A percentile compares a stretch with the other conserved stretches of the same genome.
phyloP scores from a whole-genome alignment of 2,113 vertebrate species.

The Antennarius striatus region DNA sequence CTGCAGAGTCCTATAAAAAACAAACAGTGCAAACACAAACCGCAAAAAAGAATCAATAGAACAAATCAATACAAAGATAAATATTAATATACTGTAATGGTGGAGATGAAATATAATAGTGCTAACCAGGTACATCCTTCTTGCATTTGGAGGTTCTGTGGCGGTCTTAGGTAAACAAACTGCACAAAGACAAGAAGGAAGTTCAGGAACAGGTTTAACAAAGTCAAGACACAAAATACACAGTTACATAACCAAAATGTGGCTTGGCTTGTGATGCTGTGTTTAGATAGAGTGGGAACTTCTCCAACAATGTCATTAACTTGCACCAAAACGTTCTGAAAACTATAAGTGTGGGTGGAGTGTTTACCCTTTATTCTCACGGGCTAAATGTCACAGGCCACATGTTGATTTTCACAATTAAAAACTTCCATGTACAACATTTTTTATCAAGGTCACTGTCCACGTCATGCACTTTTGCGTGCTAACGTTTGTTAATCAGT shows the following conservation, averaged over 20 bases:
- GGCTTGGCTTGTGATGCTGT: background rate
- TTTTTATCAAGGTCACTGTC: background rate
- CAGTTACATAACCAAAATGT: background rate
- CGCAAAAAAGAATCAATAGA: background rate
- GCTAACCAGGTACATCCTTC: slow-evolving; percentile 55
- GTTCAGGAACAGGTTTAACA: background rate
- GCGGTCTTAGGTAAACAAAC: slow-evolving; percentile 78
- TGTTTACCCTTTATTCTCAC: too few species aligned
- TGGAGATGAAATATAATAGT: slow-evolving; percentile 1
- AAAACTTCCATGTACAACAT: background rate
- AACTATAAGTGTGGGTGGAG: too few species aligned
- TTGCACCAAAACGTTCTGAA: too few species aligned
- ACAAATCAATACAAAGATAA: background rate
- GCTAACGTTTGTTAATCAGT: background rate
- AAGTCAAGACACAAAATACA: background rate
- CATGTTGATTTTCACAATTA: too few species aligned
- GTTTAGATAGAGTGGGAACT: background rate
- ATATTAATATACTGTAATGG: slow-evolving; percentile 4
- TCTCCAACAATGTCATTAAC: background rate
- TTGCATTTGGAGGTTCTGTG: slow-evolving; percentile 34
- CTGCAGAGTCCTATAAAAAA: slow-evolving; percentile 47
- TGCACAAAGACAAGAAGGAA: slow-evolving; percentile 44
- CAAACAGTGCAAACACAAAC: background rate
- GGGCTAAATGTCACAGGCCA: too few species aligned
- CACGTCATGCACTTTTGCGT: background rate